Percentiles rank a stretch among this genome's conserved stretches.
Evolutionary conservation across 2,888 invertebrate genomes (phyloP).

Genomic region (Tanytarsus gracilentus): DNA sequence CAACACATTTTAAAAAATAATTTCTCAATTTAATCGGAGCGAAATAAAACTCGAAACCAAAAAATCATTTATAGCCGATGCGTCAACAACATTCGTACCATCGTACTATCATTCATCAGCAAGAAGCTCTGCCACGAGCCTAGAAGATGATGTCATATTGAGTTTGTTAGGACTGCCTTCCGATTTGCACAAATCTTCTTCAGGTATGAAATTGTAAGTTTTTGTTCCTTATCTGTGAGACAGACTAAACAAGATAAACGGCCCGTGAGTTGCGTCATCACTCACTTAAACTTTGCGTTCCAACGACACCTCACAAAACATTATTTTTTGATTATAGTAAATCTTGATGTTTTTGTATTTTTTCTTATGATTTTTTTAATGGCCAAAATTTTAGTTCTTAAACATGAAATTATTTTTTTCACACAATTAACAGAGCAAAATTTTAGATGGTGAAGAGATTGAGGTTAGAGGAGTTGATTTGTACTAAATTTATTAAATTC

Average conservation of each 20-base stretch:
- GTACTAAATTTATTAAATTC: too few species aligned
- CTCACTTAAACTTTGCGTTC: neutral
- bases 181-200: slow-evolving; percentile 64
- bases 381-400: too few species aligned
- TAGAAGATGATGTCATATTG: slow-evolving; percentile 77
- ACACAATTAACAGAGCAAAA: too few species aligned
- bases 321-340: too few species aligned
- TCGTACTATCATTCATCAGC: slow-evolving; percentile 23
- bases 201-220: slow-evolving; percentile 70
- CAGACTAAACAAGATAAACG: slow-evolving; percentile 33
- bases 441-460: too few species aligned
- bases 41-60: neutral
- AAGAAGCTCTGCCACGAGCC: slow-evolving; percentile 23
- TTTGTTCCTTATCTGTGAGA: slow-evolving; percentile 46
- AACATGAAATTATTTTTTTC: too few species aligned
- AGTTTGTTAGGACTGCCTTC: slow-evolving; percentile 80
- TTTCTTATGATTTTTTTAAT: too few species aligned
- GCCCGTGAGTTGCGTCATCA: neutral
- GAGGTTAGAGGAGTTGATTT: too few species aligned
- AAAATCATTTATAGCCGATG: slow-evolving; percentile 24
- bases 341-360: too few species aligned
- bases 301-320: too few species aligned
- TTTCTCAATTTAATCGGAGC: neutral
- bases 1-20: neutral
- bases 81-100: slow-evolving; percentile 15